phyloP scores from a whole-genome alignment of 2,888 invertebrate genomes.

The Molanna angustata region DNA sequence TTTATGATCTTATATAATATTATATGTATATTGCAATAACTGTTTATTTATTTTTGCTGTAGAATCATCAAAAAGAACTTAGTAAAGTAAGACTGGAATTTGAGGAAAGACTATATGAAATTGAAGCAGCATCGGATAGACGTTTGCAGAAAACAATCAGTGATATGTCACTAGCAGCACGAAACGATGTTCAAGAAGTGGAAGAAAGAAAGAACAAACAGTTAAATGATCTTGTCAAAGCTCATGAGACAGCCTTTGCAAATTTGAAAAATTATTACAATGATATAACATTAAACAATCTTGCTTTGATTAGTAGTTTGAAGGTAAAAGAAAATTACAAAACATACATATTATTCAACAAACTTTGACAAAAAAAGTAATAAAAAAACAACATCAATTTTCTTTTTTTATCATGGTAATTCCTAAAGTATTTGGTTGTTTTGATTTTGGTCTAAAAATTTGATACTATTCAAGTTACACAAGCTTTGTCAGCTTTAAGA shows the following conservation, averaged over 20 bases:
- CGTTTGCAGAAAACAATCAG: slow-evolving; percentile 69
- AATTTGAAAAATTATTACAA: slow-evolving; percentile 95
- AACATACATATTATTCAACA: no score
- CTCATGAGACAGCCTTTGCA: slow-evolving; percentile 81
- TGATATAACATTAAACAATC: slow-evolving; percentile 89
- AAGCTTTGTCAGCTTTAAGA: no score
- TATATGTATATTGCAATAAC: no score
- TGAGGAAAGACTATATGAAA: slow-evolving; percentile 52
- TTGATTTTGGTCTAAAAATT: no score
- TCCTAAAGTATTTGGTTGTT: no score
- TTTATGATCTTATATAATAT: no score
- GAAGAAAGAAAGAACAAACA: slow-evolving; percentile 91
- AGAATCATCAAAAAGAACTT: slow-evolving; percentile 68
- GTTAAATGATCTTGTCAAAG: slow-evolving; percentile 72
- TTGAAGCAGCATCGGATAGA: slow-evolving; percentile 64
- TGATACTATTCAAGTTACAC: no score
- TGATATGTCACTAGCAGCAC: slow-evolving; percentile 69
- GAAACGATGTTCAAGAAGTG: slow-evolving; percentile 83
- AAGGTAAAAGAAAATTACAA: slow-evolving; percentile 55
- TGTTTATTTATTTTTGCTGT: no score
- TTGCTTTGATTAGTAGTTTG: slow-evolving; percentile 84
- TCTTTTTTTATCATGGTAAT: no score
- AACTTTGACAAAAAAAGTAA: no score
- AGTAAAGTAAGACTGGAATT: slow-evolving; percentile 56
- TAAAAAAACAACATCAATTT: no score